Percentiles rank a stretch among this genome's conserved stretches.
phyloP scores from a whole-genome alignment of 2,113 vertebrate genomes.

The Tiliqua scincoides region DNA sequence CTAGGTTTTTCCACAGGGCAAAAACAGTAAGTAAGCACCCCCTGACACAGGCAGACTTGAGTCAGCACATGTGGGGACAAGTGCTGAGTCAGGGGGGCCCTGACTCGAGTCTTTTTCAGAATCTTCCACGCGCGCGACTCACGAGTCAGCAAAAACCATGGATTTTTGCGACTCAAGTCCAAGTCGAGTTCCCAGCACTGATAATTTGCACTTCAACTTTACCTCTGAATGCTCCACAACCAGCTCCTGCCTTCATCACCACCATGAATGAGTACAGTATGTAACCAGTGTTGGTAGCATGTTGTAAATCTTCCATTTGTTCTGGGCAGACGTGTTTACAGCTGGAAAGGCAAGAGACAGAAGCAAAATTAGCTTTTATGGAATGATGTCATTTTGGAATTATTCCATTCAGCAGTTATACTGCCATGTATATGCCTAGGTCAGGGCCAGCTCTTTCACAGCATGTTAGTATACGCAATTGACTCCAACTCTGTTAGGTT shows the following conservation, averaged over 20 bases:
- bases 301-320: constrained; percentile 45
- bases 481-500: not conserved
- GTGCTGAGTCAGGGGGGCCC: no score
- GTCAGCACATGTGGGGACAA: no score
- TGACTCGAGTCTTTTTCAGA: no score
- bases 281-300: constrained; percentile 48
- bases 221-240: constrained; percentile 63
- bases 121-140: no score
- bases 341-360: not conserved
- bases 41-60: no score
- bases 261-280: constrained; percentile 37
- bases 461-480: no score
- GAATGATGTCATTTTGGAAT: not conserved
- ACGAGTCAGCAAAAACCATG: no score
- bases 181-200: no score
- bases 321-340: constrained; percentile 38
- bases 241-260: constrained; percentile 56
- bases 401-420: not conserved
- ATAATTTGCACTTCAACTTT: not conserved
- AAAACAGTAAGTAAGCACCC: no score
- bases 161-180: no score
- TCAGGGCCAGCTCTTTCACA: not conserved
- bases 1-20: no score
- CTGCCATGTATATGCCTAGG: not conserved
- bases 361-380: not conserved